Base-by-base conservation (phyloP, 2,888 invertebrate genomes). In the Drosophila niveifrons region DNA sequence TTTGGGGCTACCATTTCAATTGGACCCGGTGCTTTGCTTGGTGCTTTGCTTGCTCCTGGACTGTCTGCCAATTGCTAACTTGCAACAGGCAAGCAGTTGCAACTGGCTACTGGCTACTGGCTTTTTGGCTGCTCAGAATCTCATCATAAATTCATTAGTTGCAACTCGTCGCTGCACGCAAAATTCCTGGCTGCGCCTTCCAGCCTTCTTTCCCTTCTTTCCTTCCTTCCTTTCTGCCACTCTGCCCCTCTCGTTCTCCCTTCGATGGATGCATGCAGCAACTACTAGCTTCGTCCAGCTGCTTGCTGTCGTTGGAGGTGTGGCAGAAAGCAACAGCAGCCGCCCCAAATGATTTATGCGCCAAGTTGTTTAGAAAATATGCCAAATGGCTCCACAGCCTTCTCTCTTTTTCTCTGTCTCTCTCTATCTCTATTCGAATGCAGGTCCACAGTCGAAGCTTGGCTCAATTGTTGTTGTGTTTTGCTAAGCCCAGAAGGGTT, bases 111-210 rank as follows among this genome's bases (percentile, higher is more conserved):
- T 69, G 56, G 82, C 82, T 82, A 82, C 79, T 82, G 80, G 82
- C 76, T 75, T 73, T 78, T 78, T 59, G 69, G 62, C 66, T 67
- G 59, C 47, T 77, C 72, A 77, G 75, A 87, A 88, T 83, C 86
- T 87, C 86, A 87, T 87, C 86, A 87, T 87, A 87, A 87, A 87
- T 87, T 88, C 88, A 87, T 87, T 87, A 85, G 86, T 82, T 87
- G 77, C 82, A 81, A 77, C 80, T 73, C 56, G 72, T 77, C 70
- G 73, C 61, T 75, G 71, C 80, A 87, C 85, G 85, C 87, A 87
- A 80, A 82, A 82, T 72, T 74, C 52, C 50, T 62, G 56, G 29
- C 64, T 56, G n/a, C 51, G 55, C 57, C 63, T 18, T 44, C 56
- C 59, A 56, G 47, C 13, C 23, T 23, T 23, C 23, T 23, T 23